Percentiles rank a stretch among this genome's conserved stretches.
Conservation (phyloP, 2,888 invertebrate genomes). For the Choristoneura rosaceana region DNA sequence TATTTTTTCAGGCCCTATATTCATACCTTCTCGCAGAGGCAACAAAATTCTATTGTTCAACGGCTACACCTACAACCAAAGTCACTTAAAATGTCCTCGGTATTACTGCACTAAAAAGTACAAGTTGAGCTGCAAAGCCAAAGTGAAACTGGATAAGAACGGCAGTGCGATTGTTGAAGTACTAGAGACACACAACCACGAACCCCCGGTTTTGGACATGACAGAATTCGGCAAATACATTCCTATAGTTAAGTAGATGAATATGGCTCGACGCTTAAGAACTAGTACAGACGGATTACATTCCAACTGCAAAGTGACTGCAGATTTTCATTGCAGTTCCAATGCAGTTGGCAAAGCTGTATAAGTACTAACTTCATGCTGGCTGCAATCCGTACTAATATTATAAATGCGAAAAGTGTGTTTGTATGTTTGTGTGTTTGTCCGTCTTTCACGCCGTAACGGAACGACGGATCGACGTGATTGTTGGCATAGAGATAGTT, state of each 20-base stretch:
- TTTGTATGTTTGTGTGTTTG: too few relatives aligned
- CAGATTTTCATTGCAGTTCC: too few relatives aligned
- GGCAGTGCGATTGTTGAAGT: neutral
- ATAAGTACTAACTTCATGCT: too few relatives aligned
- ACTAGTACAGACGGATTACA: too few relatives aligned
- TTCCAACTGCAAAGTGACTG: too few relatives aligned
- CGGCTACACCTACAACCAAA: conserved; percentile 18
- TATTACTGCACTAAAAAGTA: conserved; percentile 25
- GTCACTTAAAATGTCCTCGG: neutral
- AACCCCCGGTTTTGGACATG: neutral
- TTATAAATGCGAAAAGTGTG: too few relatives aligned
- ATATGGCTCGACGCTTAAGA: too few relatives aligned
- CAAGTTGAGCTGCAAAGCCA: conserved; percentile 18
- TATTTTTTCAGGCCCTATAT: conserved; percentile 9
- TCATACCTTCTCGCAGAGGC: conserved; percentile 25
- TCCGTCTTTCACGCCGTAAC: too few relatives aligned
- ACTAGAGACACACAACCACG: conserved; percentile 13
- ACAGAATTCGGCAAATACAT: conserved; percentile 9
- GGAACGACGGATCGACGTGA: too few relatives aligned
- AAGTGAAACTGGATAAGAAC: conserved; percentile 12
- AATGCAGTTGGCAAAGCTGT: too few relatives aligned
- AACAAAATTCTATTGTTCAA: conserved; percentile 14
- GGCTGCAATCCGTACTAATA: too few relatives aligned
- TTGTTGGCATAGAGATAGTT: too few relatives aligned
- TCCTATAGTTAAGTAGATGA: neutral